Evolutionary conservation across 30 jellyfish, hydroid and myxozoan species (phyloP).

Genomic region (Hydra vulgaris): DNA sequence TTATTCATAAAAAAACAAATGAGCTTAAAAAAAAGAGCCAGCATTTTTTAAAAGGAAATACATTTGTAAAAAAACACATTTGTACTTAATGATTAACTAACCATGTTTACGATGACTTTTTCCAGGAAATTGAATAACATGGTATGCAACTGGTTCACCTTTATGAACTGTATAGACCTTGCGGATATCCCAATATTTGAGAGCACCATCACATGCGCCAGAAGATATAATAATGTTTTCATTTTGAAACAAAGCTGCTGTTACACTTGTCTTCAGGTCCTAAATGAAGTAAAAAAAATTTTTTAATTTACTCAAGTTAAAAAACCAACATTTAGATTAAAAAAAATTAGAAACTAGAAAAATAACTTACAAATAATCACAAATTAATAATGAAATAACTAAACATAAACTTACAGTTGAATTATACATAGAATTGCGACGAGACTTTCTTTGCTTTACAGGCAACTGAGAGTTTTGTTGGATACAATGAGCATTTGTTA

Average conservation of each 20-base stretch:
- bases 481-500: conserved; percentile 60
- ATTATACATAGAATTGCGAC: background rate
- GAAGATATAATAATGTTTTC: conserved; percentile 63
- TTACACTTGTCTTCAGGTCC: conserved; percentile 93
- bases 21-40: no score
- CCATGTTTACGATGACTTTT: conserved; percentile 86
- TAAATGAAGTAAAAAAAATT: background rate
- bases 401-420: background rate
- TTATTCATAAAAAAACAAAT: no score
- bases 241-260: conserved; percentile 90
- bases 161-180: conserved; percentile 44
- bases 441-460: conserved; percentile 22
- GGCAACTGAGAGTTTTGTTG: conserved; percentile 15
- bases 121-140: conserved; percentile 82
- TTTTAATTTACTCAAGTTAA: background rate
- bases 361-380: background rate
- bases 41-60: no score
- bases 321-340: background rate
- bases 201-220: conserved; percentile 98
- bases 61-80: no score
- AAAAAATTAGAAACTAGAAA: background rate
- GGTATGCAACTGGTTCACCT: conserved; percentile 65
- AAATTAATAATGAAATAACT: no score
- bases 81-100: no score
- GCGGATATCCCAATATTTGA: conserved; percentile 91